Evolutionary conservation across 2,888 invertebrate genomes (phyloP).

Genomic region (Sphaerophoria taeniata): DNA sequence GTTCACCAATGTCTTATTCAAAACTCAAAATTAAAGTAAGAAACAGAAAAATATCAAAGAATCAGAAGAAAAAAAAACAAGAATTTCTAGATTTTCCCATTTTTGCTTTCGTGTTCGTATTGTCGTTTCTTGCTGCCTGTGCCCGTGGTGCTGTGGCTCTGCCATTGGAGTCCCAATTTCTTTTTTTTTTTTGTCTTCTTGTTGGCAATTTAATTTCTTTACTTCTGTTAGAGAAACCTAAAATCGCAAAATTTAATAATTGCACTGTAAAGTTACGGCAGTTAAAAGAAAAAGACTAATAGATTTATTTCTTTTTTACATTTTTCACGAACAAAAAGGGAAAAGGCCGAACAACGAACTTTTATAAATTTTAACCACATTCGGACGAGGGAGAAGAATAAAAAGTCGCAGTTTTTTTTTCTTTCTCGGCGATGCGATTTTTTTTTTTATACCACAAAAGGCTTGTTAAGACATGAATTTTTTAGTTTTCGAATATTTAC

Average conservation of each 20-base stretch:
- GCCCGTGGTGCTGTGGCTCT: neutral
- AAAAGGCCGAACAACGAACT: conserved; percentile 59
- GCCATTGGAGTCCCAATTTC: conserved; percentile 36
- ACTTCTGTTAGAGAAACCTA: neutral
- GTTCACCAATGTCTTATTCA: neutral
- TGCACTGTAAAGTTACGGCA: neutral
- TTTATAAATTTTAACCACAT: conserved; percentile 58
- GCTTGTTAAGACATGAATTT: neutral
- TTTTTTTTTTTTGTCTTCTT: conserved; percentile 10
- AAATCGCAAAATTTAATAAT: neutral
- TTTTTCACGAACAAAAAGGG: neutral
- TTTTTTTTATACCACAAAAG: conserved; percentile 26
- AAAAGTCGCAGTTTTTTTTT: conserved; percentile 48
- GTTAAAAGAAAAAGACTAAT: neutral
- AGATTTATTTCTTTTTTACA: too few relatives aligned
- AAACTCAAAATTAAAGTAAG: neutral
- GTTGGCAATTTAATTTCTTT: conserved; percentile 26
- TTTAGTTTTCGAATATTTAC: conserved; percentile 54
- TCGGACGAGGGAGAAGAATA: conserved; percentile 18
- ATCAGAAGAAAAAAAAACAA: conserved; percentile 50
- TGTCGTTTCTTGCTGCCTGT: neutral
- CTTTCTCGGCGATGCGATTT: conserved; percentile 50
- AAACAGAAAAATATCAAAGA: conserved; percentile 16
- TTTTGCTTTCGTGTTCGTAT: conserved; percentile 67
- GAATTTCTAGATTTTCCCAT: conserved; percentile 56